These are phyloP conservation scores for Drosophila nigromelanica DNA, from an alignment of 1,140 invertebrate genomes.

Conservation along the genomic window DNA sequence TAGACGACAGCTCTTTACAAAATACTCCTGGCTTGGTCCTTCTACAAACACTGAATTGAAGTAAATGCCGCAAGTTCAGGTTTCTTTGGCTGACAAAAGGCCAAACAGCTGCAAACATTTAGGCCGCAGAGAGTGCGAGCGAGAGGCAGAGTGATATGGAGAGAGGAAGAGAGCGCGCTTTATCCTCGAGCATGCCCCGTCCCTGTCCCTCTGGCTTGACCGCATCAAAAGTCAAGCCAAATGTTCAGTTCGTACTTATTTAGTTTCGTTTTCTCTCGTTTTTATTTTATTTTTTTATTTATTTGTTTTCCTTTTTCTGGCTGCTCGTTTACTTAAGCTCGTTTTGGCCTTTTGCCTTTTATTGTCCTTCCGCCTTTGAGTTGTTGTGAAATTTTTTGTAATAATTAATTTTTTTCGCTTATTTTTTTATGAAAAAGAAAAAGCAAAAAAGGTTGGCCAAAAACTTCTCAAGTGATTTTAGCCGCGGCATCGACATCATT, in stretches of 20 bases:
- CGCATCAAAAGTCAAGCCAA: slow-evolving; percentile 69
- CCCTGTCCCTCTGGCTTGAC: slow-evolving; percentile 46
- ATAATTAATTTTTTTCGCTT: slow-evolving; percentile 76
- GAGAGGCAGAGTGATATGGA: slow-evolving; percentile 2
- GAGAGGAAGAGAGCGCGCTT: slow-evolving; percentile 24
- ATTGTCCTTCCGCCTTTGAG: slow-evolving; percentile 75
- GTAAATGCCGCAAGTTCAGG: slow-evolving; percentile 42
- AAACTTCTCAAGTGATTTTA: slow-evolving; percentile 64
- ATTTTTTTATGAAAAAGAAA: not conserved
- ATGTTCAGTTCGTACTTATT: slow-evolving; percentile 51
- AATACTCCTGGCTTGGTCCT: not conserved
- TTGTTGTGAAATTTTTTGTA: slow-evolving; percentile 73
- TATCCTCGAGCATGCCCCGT: slow-evolving; percentile 10
- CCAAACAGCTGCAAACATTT: slow-evolving; percentile 62
- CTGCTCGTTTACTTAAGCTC: slow-evolving; percentile 11
- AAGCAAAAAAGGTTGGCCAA: slow-evolving; percentile 29
- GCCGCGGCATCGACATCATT: slow-evolving; percentile 16
- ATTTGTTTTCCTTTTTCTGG: slow-evolving; percentile 32
- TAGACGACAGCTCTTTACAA: slow-evolving; percentile 21
- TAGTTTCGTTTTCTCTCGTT: slow-evolving; percentile 32
- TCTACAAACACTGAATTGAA: slow-evolving; percentile 4
- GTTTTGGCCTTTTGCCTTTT: slow-evolving; percentile 59
- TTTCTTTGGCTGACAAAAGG: slow-evolving; percentile 62
- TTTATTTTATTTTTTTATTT: slow-evolving; percentile 35
- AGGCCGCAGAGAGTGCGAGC: slow-evolving; percentile 16